Base-by-base conservation (phyloP, 2,797 vertebrate genomes). In the Hemitrygon akajei region DNA sequence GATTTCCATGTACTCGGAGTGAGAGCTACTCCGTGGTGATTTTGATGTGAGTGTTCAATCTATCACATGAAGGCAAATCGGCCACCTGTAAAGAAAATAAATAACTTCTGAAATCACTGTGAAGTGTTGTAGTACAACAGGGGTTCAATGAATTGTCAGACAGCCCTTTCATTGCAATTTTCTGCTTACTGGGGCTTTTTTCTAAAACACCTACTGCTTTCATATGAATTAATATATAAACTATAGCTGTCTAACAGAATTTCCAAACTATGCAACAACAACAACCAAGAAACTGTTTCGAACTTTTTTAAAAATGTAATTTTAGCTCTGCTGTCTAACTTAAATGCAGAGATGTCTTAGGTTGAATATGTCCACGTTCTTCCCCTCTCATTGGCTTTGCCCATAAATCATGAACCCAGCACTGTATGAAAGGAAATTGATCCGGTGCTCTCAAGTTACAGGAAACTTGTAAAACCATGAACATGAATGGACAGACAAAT, bases 61-160 rank as follows among this genome's bases (percentile, higher is more conserved):
- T 37, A n/a, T 76, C 91, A 93, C 91, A 93, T 93, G 91, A 93
- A 93, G 91, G 71, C 25, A 25, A 27, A 47, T 92, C 73, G 91
- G 37, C 91, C 91, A 75, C 91, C 91, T 93, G 71, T 76, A 56
- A 93, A 93, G 91, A 76, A 93, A 93, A 93, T 76, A 56, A 93
- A 76, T 93, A 93, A 93, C 91, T 76, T 93, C 91, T 93, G 91
- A 93, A 76, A 56, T 76, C 47, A 93, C 91, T 93, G 91, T 73
- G 91, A 56, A 75, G 69, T 56, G 40, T 22, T 56, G 91, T 56
- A 76, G 73, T 93, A 47, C 91, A 58, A 76, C 73, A 93, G 91
- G 34, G 40, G 71, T 93, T 93, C 91, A 22, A 47, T 58, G 47
- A 93, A 73, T n/a, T n/a, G 37, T 76, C 56, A 87, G 84, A 60